Evolutionary conservation across 2,113 vertebrate genomes (phyloP).

Genomic region (Vulpes vulpes): DNA sequence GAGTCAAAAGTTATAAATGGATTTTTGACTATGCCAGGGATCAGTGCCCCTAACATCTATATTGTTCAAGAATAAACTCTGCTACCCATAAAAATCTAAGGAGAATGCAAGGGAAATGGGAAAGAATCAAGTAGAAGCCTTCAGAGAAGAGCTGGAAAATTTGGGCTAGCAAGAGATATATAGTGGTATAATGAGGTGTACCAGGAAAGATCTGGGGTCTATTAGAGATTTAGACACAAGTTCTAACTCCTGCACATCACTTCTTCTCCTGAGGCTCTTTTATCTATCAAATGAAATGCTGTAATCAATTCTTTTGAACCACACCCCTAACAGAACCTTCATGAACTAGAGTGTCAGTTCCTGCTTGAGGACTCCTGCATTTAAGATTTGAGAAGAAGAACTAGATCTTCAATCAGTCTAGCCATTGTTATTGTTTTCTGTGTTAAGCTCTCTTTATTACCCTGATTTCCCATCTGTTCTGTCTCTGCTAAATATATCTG

Average conservation of each 20-base stretch:
- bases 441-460: neutral
- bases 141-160: constrained; percentile 16
- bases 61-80: too few relatives aligned
- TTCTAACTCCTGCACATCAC: neutral
- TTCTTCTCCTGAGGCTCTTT: neutral
- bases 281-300: constrained; percentile 18
- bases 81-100: constrained; percentile 31
- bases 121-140: neutral
- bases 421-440: neutral
- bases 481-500: neutral
- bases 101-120: neutral
- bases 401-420: neutral
- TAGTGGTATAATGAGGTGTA: neutral
- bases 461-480: neutral
- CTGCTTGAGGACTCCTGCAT: neutral
- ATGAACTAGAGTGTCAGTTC: neutral
- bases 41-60: too few relatives aligned
- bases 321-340: neutral
- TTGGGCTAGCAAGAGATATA: neutral
- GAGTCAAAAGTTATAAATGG: too few relatives aligned
- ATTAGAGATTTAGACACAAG: neutral
- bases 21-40: too few relatives aligned
- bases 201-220: neutral
- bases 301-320: neutral
- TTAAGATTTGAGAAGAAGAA: constrained; percentile 29